Conservation (phyloP, 2,888 invertebrate genomes). For the Sclerodermus sp. region DNA sequence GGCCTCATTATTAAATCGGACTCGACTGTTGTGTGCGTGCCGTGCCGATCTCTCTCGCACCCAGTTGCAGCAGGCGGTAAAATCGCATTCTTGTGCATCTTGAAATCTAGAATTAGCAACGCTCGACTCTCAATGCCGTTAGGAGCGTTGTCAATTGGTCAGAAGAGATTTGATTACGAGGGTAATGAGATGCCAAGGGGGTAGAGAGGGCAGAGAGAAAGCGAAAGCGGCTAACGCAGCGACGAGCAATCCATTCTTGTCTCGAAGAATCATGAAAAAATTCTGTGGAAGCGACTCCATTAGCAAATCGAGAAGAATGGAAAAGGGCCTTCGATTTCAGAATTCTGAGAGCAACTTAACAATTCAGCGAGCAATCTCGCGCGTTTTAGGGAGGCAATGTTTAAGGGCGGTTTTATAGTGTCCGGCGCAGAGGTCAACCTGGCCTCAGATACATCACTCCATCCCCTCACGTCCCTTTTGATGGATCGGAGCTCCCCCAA, state of each 20-base stretch:
- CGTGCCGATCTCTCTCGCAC: too few species aligned
- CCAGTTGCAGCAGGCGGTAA: too few species aligned
- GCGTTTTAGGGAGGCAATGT: slow-evolving; percentile 42
- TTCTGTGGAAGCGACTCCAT: not conserved
- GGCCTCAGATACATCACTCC: slow-evolving; percentile 47
- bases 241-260: not conserved
- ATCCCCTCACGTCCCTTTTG: slow-evolving; percentile 31
- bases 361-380: slow-evolving; percentile 35
- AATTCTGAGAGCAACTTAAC: slow-evolving; percentile 18
- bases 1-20: not conserved
- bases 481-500: slow-evolving; percentile 34
- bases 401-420: slow-evolving; percentile 53
- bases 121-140: too few species aligned
- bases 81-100: too few species aligned
- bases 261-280: not conserved
- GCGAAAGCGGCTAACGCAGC: too few species aligned
- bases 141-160: too few species aligned
- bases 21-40: not conserved
- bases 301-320: slow-evolving; percentile 8
- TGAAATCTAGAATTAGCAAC: too few species aligned
- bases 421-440: slow-evolving; percentile 51
- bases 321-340: not conserved
- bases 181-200: too few species aligned
- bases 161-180: too few species aligned
- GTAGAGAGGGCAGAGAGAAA: too few species aligned